These are phyloP conservation scores for Cottus gobio DNA, from an alignment of 2,113 vertebrate species.

Conservation along the genomic window DNA sequence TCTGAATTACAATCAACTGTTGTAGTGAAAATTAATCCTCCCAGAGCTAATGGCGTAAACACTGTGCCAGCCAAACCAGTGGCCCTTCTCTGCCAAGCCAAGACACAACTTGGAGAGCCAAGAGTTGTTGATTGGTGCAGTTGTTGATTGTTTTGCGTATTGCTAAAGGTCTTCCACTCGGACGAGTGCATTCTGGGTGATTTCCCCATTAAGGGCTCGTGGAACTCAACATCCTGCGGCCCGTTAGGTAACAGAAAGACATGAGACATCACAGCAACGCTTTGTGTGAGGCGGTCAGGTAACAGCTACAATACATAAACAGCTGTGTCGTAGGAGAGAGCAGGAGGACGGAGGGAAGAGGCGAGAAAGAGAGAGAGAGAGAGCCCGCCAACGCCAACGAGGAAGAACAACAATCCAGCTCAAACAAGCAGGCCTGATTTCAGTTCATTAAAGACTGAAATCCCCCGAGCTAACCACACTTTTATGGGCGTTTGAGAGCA, in stretches of 20 bases:
- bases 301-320: slow-evolving; percentile 73
- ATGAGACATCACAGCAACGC: slow-evolving; percentile 49
- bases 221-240: slow-evolving; percentile 62
- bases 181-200: slow-evolving; percentile 47
- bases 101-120: slow-evolving; percentile 43
- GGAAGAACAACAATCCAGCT: slow-evolving; percentile 56
- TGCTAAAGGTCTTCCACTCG: slow-evolving; percentile 56
- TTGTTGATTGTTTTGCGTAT: slow-evolving; percentile 66
- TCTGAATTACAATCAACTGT: slow-evolving; percentile 60
- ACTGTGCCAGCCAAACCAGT: slow-evolving; percentile 58
- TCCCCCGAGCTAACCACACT: slow-evolving; percentile 44
- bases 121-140: too few relatives aligned
- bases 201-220: slow-evolving; percentile 53
- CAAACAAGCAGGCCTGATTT: slow-evolving; percentile 52
- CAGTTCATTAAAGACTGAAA: slow-evolving; percentile 61
- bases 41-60: slow-evolving; percentile 46
- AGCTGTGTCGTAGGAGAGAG: slow-evolving; percentile 39
- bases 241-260: slow-evolving; percentile 68
- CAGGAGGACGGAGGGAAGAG: slow-evolving; percentile 35
- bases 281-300: slow-evolving; percentile 47
- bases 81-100: slow-evolving; percentile 54
- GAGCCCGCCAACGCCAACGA: slow-evolving; percentile 20
- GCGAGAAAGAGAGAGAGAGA: neutral
- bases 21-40: slow-evolving; percentile 63
- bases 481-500: slow-evolving; percentile 65